A percentile compares a stretch with the other conserved stretches of the same genome.
Conservation (phyloP, 2,113 vertebrate species). For the Athene cunicularia region DNA sequence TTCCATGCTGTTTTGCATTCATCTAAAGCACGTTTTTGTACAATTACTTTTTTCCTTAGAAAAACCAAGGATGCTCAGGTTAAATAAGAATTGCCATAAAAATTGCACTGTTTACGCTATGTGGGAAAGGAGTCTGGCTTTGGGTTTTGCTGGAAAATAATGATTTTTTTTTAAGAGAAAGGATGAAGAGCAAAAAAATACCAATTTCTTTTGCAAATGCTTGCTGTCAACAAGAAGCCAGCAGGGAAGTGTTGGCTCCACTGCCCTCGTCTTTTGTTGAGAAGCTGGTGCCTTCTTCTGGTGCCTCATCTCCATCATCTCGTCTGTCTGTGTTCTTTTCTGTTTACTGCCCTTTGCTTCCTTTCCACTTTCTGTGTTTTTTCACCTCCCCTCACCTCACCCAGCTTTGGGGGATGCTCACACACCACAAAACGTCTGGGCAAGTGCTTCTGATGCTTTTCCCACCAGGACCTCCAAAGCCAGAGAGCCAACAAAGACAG, state of each 20-base stretch:
- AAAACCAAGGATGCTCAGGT: fast-evolving
- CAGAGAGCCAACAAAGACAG: not conserved
- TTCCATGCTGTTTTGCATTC: not conserved
- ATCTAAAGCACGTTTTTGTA: fast-evolving
- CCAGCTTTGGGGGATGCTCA: not conserved
- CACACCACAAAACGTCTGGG: not conserved
- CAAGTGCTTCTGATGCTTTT: not conserved
- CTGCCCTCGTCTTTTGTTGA: fast-evolving
- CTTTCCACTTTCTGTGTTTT: not conserved
- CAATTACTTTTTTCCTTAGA: not conserved
- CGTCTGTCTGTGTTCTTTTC: not conserved
- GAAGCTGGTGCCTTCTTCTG: not conserved
- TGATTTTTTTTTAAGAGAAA: not conserved
- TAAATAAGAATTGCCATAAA: not conserved
- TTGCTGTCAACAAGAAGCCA: not conserved
- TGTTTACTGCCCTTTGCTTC: not conserved
- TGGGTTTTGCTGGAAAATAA: not conserved
- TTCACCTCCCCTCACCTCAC: not conserved
- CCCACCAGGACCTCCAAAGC: not conserved
- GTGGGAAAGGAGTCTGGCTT: not conserved
- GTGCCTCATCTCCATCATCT: not conserved
- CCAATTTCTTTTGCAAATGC: not conserved
- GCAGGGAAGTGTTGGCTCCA: not conserved
- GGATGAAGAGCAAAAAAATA: not conserved
- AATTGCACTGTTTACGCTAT: fast-evolving